Evolutionary conservation across 2,888 invertebrate genomes (phyloP).

Genomic region (Clivina fossor): DNA sequence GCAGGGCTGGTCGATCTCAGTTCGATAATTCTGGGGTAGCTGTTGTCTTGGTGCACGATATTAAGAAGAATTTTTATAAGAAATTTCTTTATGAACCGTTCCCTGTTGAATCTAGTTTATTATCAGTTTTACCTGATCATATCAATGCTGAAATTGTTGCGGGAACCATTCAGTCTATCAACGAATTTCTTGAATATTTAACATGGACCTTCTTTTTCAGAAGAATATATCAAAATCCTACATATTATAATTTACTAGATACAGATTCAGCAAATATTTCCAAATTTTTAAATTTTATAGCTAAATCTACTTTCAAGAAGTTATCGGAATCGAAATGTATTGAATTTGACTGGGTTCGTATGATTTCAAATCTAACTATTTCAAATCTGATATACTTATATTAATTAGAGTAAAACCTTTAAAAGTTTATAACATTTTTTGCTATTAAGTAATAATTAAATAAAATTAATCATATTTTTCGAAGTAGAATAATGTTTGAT

Average conservation of each 20-base stretch:
- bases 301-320: slow-evolving; percentile 75
- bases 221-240: slow-evolving; percentile 87
- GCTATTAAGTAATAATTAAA: too few species aligned
- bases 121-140: slow-evolving; percentile 92
- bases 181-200: slow-evolving; percentile 93
- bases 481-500: too few species aligned
- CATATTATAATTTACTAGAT: slow-evolving; percentile 81
- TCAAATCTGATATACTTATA: neutral
- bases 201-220: slow-evolving; percentile 99
- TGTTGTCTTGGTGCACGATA: slow-evolving; percentile 88
- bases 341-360: slow-evolving; percentile 58
- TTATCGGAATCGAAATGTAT: slow-evolving; percentile 77
- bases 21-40: slow-evolving; percentile 92
- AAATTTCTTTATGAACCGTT: slow-evolving; percentile 99
- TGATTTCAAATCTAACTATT: too few species aligned
- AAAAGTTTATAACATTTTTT: too few species aligned
- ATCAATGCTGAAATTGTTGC: slow-evolving; percentile 96
- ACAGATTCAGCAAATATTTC: slow-evolving; percentile 70
- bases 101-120: slow-evolving; percentile 94
- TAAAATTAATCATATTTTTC: too few species aligned
- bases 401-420: neutral
- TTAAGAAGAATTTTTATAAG: slow-evolving; percentile 98
- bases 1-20: slow-evolving; percentile 96
- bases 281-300: slow-evolving; percentile 75
- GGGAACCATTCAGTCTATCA: slow-evolving; percentile 90